Evolutionary conservation across 2,113 vertebrate species (phyloP), one percentile per base, ranked within the genome.

Genomic region (Pachypanchax playfairii): DNA sequence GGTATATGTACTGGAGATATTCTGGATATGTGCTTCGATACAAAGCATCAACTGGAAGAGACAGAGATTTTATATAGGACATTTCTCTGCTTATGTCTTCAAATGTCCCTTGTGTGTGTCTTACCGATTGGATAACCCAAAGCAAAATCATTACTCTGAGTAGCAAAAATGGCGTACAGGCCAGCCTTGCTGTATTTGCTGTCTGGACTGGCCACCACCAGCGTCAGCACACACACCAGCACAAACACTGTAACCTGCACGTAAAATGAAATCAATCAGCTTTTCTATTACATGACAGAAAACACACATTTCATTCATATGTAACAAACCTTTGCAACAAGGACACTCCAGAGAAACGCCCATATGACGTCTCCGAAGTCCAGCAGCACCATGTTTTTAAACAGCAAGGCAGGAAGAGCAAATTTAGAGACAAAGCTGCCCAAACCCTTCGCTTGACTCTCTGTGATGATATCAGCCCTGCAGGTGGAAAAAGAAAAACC

Each of bases 101-200:
- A 14, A 18, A 8, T 33, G 18, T 24, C 4, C 22, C 2, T 24
- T 21, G 12, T 62, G 14, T 62, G 28, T 36, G 41, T 22, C 93
- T 95, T 91, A 98, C 97, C 97, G 89, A 99, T 99, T 0, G 97
- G 97, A 66, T 96, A 98, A 84, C 96, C 97, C 80, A 99, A 78
- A 17, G 96, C 96, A 87, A 99, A 99, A 90, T 99, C 97, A 70
- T 99, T 99, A 88, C 97, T 98, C 79, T 99, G 97, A 17, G 97
- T 99, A 67, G 96, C 95, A 86, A 98, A 99, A 83, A 99, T 98
- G 80, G 97, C 94, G 58, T 94, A 99, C 15, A 99, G 92, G 46
- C 97, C 97, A 5, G 96, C 96, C 89, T 97, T 98, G 86, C 96
- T 93, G 82, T 96, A 96, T 61, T 94, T 90, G 42, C 79, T 93